Evolutionary conservation across 2,888 invertebrate genomes (phyloP).

Genomic region (Lycophotia porphyrea): DNA sequence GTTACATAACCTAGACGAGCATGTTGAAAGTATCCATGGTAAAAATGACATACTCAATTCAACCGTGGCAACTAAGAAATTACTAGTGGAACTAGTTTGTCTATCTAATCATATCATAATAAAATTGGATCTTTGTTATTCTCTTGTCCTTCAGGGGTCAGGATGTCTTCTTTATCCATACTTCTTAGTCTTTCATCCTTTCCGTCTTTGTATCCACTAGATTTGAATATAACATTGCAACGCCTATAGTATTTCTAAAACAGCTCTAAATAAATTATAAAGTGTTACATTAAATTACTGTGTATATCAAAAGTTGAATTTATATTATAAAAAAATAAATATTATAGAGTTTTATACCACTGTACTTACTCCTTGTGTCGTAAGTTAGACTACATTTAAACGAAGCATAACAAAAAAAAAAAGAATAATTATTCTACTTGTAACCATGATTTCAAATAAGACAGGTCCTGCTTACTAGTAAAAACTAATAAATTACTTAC

Average conservation of each 20-base stretch:
- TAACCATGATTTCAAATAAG: neutral
- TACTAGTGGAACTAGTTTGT: neutral
- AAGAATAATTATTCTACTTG: neutral
- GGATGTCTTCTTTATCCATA: neutral
- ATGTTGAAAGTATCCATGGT: too few relatives aligned
- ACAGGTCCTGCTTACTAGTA: neutral
- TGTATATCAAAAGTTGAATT: slow-evolving; percentile 81
- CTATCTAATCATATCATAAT: neutral
- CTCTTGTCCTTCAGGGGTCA: neutral
- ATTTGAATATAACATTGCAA: slow-evolving; percentile 29
- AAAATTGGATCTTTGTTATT: neutral
- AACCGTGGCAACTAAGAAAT: neutral
- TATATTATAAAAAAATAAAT: slow-evolving; percentile 71
- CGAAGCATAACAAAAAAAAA: neutral
- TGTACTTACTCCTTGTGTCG: slow-evolving; percentile 43
- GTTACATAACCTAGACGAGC: neutral
- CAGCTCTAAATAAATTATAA: slow-evolving; percentile 64
- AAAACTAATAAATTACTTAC: neutral
- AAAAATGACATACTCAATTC: neutral
- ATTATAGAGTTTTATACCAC: slow-evolving; percentile 75
- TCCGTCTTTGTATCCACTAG: neutral
- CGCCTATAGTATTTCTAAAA: slow-evolving; percentile 33
- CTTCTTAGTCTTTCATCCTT: too few relatives aligned
- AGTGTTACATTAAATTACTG: slow-evolving; percentile 67
- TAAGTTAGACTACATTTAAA: slow-evolving; percentile 36